A percentile compares a stretch with the other conserved stretches of the same genome.
Conservation (phyloP, 1,140 invertebrate species). For the Amphibalanus amphitrite region DNA sequence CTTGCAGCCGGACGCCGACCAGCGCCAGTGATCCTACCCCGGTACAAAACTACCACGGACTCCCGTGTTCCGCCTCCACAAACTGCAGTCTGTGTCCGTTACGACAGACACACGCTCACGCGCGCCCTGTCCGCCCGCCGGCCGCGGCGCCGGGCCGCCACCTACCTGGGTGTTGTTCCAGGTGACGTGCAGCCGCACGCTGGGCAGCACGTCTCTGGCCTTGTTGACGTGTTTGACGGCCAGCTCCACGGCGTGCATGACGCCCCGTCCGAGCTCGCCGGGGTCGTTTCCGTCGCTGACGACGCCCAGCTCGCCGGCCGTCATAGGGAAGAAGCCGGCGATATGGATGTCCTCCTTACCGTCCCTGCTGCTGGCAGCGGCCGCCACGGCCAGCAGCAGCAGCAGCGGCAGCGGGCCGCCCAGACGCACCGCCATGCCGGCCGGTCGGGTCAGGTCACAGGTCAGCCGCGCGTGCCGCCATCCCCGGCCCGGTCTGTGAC, state of each 20-base stretch:
- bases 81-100: too few relatives aligned
- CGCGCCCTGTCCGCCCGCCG: not conserved
- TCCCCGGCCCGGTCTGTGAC: too few relatives aligned
- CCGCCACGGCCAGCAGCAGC: not conserved
- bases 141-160: not conserved
- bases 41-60: too few relatives aligned
- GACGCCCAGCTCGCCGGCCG: constrained; percentile 45
- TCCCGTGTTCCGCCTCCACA: too few relatives aligned
- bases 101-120: too few relatives aligned
- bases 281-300: constrained; percentile 25
- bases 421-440: too few relatives aligned
- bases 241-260: constrained; percentile 80
- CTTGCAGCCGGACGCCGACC: too few relatives aligned
- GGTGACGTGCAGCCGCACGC: constrained; percentile 79
- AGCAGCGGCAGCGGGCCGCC: constrained; percentile 5
- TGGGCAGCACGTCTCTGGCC: constrained; percentile 56
- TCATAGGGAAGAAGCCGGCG: constrained; percentile 76
- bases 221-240: constrained; percentile 85
- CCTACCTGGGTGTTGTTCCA: constrained; percentile 87
- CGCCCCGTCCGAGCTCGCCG: constrained; percentile 54
- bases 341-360: constrained; percentile 56
- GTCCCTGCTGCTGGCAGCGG: not conserved
- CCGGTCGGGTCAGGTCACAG: too few relatives aligned
- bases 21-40: too few relatives aligned
- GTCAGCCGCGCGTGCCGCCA: too few relatives aligned